Evolutionary conservation across 2,113 vertebrate genomes (phyloP).

Genomic region (Zingel zingel): DNA sequence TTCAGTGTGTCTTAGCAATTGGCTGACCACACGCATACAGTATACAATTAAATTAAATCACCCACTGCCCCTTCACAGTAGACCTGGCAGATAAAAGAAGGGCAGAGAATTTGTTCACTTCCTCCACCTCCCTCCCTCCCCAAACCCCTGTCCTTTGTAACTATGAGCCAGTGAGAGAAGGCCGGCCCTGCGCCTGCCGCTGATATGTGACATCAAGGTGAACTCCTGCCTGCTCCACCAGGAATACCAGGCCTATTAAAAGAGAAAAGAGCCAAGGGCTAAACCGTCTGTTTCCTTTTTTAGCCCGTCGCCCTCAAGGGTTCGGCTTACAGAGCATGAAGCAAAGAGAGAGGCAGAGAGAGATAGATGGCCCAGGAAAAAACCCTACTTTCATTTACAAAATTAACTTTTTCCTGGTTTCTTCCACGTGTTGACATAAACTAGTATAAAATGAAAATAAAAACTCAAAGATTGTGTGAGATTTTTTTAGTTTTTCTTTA

Average conservation of each 20-base stretch:
- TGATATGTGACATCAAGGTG: constrained; percentile 79
- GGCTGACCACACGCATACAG: neutral
- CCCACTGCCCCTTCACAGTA: constrained; percentile 9
- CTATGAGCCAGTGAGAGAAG: constrained; percentile 40
- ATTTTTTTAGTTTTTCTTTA: neutral
- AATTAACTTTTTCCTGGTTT: neutral
- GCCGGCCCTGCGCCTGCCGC: constrained; percentile 39
- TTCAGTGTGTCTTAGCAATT: neutral
- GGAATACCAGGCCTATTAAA: constrained; percentile 74
- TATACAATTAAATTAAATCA: constrained; percentile 26
- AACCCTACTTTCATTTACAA: neutral
- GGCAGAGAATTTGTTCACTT: constrained; percentile 39
- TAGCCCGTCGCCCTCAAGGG: constrained; percentile 58
- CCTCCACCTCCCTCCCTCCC: neutral
- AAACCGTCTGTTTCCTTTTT: constrained; percentile 64
- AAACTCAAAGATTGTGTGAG: neutral
- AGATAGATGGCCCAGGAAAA: neutral
- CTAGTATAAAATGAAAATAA: neutral
- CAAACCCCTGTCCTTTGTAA: constrained; percentile 26
- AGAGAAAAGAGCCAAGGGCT: constrained; percentile 65
- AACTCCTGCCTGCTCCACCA: constrained; percentile 66
- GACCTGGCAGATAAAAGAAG: constrained; percentile 36
- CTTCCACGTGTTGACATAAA: neutral
- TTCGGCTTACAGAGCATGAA: constrained; percentile 55
- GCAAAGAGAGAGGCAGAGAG: constrained; percentile 27